These are phyloP conservation scores for Peromyscus attwateri DNA, from an alignment of 2,797 vertebrate genomes.

Conservation along the genomic window DNA sequence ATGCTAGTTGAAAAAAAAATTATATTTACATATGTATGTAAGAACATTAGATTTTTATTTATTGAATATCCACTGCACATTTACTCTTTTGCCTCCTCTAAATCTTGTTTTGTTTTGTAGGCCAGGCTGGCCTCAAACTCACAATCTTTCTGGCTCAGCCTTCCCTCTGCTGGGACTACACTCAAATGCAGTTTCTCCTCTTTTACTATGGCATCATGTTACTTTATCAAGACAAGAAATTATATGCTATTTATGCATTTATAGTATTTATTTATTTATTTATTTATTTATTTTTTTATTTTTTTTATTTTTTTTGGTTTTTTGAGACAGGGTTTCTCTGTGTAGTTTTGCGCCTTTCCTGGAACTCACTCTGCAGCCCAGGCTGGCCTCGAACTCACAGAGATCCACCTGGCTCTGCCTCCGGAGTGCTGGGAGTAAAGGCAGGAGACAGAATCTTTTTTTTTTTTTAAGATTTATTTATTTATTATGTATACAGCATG, in stretches of 20 bases:
- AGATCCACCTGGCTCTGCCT: no score
- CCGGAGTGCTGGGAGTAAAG: no score
- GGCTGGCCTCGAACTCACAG: no score
- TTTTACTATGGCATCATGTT: not conserved
- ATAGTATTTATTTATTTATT: no score
- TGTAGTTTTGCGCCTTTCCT: no score
- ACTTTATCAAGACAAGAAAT: not conserved
- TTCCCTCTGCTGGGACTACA: not conserved
- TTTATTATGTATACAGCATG: no score
- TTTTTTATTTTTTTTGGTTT: no score
- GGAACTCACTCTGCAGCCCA: no score
- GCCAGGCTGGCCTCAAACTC: not conserved
- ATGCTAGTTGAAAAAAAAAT: not conserved
- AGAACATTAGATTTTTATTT: not conserved
- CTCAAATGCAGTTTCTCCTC: not conserved
- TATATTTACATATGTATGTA: not conserved
- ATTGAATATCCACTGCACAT: not conserved
- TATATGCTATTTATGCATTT: not conserved
- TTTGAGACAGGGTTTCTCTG: no score
- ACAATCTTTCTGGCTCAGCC: not conserved
- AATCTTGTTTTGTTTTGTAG: not conserved
- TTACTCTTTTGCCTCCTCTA: slow-evolving; percentile 5
- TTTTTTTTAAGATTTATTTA: no score
- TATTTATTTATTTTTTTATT: no score
- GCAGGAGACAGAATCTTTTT: no score